These are phyloP conservation scores for Regulus satrapa DNA, from an alignment of 2,113 vertebrate species.

Conservation along the genomic window DNA sequence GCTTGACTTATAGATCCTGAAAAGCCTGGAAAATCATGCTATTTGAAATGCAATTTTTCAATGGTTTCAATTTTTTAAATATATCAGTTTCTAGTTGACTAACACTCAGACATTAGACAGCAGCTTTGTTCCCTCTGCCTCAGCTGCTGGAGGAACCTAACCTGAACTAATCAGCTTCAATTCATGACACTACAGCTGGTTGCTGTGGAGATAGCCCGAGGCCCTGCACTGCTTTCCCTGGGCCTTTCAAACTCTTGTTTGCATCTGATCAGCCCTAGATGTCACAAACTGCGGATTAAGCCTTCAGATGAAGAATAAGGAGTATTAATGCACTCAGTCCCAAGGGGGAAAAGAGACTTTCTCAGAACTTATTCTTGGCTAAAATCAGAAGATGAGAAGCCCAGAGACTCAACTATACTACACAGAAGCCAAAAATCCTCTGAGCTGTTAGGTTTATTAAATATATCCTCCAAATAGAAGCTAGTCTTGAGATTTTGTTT, in stretches of 20 bases:
- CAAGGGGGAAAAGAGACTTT: not conserved
- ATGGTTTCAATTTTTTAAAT: not conserved
- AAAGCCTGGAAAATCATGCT: not conserved
- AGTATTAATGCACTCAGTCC: not conserved
- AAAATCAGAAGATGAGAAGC: not conserved
- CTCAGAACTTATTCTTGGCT: not conserved
- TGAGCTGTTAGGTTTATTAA: not conserved
- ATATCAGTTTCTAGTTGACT: conserved; percentile 3
- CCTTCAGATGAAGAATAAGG: conserved; percentile 8
- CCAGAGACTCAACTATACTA: not conserved
- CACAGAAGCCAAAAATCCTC: not conserved
- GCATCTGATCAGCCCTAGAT: conserved; percentile 3
- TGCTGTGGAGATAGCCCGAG: conserved; percentile 53
- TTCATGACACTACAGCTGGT: conserved; percentile 42
- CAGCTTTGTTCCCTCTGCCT: conserved; percentile 35
- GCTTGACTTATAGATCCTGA: not conserved
- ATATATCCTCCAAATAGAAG: not conserved
- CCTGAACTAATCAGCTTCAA: conserved; percentile 61
- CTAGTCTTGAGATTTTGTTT: not conserved
- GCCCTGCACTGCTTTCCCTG: not conserved
- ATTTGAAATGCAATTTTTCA: not conserved
- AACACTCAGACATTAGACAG: not conserved
- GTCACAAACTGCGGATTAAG: conserved; percentile 41
- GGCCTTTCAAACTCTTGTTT: conserved; percentile 28
- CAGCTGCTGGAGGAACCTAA: conserved; percentile 51